Evolutionary conservation across 2,888 invertebrate species (phyloP), one percentile per base, ranked within the genome.

Genomic region (Strigamia transsilvanica): DNA sequence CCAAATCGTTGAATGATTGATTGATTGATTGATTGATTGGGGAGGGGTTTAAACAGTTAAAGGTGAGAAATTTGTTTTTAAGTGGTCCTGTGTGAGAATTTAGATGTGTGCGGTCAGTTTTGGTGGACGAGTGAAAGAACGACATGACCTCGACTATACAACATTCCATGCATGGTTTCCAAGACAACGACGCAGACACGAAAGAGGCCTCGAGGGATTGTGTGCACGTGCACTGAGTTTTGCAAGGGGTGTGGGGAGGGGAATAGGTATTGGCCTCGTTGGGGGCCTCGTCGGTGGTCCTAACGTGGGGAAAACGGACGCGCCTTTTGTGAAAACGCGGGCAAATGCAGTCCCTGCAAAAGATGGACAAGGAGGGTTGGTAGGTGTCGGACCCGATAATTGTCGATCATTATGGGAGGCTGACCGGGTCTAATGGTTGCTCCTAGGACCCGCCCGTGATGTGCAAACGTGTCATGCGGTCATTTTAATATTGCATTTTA

Each of bases 41-140:
- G n/a, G n/a, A n/a, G n/a, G 34, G 7, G 51, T 2, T 51, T 51
- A 51, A 61, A 23, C 10, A 61, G 61, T 61, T 61, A 23, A 61
- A 6, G 12, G 18, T 18, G 61, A 61, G 23, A 61, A 61, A 61
- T 61, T 18, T 2, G 61, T 21, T 61, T 61, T 61, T 61, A 61
- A 61, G 61, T 61, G 61, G 61, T 61, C 61, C 23, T 61, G 61
- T 21, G 10, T 61, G 61, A 61, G 61, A 61, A 61, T 61, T 61
- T 61, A 61, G 61, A 61, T 61, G 61, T 61, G 61, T 61, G 61
- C 61, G 61, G 61, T 61, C 61, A 61, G 61, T 61, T 61, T 61
- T 61, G 61, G 21, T 61, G 61, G 61, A 61, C 61, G 21, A 61
- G 61, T 61, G 61, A 61, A 61, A 61, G 61, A 61, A 23, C 18